Base-by-base conservation (phyloP, 2,113 vertebrate species). In the Gobio gobio region DNA sequence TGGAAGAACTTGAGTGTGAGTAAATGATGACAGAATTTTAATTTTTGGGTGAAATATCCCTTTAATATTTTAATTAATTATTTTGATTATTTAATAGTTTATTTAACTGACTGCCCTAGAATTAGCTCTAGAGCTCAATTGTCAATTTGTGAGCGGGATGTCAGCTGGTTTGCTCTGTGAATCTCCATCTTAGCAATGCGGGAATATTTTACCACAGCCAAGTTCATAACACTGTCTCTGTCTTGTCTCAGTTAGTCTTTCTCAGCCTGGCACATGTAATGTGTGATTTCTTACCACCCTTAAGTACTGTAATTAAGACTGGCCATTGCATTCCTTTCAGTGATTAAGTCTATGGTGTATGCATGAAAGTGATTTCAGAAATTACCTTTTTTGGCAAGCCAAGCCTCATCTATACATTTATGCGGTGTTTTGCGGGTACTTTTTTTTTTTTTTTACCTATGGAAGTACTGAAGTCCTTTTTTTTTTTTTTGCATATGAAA, bases 81-180 rank as follows among this genome's bases (percentile, higher is more conserved):
- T 49, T 49, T 49, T 3, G 3, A 51, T 51, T 51, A 51, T 49
- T 51, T 51, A 51, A 51, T 14, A 51, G 49, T 51, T 51, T 16
- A 56, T 56, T 56, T 56, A 56, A 20, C 54, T 20, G 54, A 56
- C 54, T 20, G 54, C 6, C 6, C 54, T 18, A 20, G 51, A 56
- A 56, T 56, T 20, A 7, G 51, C 6, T 20, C 18, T 56, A 20
- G 51, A 56, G 16, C 51, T 56, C 51, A 14, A 56, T 56, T 56
- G 29, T 29, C 29, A 29, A 29, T 63, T 14, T 66, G 36, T 59
- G 51, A 72, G 36, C 0, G 0, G 6, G 43, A 45, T 47, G 36
- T 10, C 80, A 68, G 47, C 24, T 75, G 24, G 66, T 33, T 84
- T 77, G 47, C 40, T 80, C 68, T 51, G n/a, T 33, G 40, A 61